phyloP scores from a whole-genome alignment of 2,113 vertebrate genomes.

The Myotis davidii region DNA sequence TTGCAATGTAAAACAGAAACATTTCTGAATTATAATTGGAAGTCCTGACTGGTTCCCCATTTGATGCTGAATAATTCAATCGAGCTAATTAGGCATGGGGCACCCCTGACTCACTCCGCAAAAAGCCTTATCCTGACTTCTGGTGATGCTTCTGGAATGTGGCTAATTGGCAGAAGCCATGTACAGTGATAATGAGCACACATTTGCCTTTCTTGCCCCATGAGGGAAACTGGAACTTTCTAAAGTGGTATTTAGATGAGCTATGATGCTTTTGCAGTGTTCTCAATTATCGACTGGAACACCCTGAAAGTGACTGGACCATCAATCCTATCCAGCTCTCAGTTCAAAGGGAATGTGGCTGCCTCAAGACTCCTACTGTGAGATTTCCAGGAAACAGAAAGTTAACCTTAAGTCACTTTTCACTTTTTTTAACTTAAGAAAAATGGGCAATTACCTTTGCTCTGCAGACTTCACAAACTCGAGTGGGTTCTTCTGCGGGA shows the following conservation, averaged over 20 bases:
- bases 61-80: conserved; percentile 69
- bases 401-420: conserved; percentile 25
- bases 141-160: conserved; percentile 51
- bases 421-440: conserved; percentile 37
- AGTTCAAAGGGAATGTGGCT: conserved; percentile 4
- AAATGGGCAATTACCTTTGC: conserved; percentile 35
- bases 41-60: conserved; percentile 65
- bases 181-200: conserved; percentile 50
- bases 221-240: conserved; percentile 43
- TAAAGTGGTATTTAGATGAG: conserved; percentile 48
- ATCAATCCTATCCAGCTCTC: neutral
- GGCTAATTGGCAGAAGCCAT: conserved; percentile 64
- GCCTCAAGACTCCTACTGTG: neutral
- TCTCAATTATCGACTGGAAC: conserved; percentile 39
- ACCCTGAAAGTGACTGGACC: conserved; percentile 2
- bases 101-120: conserved; percentile 25
- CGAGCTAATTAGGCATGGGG: conserved; percentile 62
- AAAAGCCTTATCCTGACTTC: conserved; percentile 55
- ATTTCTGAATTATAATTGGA: conserved; percentile 75
- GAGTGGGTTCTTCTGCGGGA: conserved; percentile 39
- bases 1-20: conserved; percentile 66
- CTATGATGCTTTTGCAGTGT: conserved; percentile 44
- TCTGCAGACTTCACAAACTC: conserved; percentile 42
- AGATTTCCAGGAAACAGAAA: conserved; percentile 52
- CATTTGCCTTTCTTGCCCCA: conserved; percentile 43